Base-by-base conservation (phyloP, 2,888 invertebrate species). In the Lycophotia porphyrea region DNA sequence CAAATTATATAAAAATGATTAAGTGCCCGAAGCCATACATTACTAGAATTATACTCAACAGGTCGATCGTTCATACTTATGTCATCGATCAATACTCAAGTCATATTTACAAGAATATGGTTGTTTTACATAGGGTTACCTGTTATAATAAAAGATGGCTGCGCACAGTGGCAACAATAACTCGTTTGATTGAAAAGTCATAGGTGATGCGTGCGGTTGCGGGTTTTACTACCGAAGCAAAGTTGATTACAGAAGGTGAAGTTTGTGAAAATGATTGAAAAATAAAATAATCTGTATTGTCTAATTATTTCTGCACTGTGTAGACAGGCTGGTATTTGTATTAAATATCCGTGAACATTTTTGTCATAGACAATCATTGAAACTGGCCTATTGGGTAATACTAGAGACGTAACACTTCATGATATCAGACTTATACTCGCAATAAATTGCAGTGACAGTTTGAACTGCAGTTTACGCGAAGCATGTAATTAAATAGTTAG, bases 21-120 rank as follows among this genome's bases (percentile, higher is more conserved):
- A 39, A 44, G 31, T 61, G 47, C 44, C 44, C 24, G n/a, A 31
- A 63, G 31, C 36, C 36, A 64, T 21, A 67, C 36, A 70, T 81
- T 71, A 71, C 39, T 18, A 31, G 52, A 27, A 73, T 47, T n/a
- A 52, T 49, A 71, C 68, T 79, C 81, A 74, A 82, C 81, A 82
- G 68, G 84, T 72, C 69, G 39, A 78, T 78, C 27, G 27, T 63
- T 81, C 60, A 68, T 55, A 71, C 68, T 55, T 55, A 18, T 61
- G 36, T n/a, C 34, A 67, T 81, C 52, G 34, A 81, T 78, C 75
- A 63, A 63, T 55, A 55, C 27, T 8, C 47, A 63, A 21, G 49
- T 70, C 34, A 34, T 77, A 39, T 60, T 34, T 34, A 34, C 11
- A 24, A 44, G 42, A 55, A 49, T 47, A 71, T 31, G 9, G 15